Base-by-base conservation (phyloP, 2,113 vertebrate genomes). In the Melospiza georgiana region DNA sequence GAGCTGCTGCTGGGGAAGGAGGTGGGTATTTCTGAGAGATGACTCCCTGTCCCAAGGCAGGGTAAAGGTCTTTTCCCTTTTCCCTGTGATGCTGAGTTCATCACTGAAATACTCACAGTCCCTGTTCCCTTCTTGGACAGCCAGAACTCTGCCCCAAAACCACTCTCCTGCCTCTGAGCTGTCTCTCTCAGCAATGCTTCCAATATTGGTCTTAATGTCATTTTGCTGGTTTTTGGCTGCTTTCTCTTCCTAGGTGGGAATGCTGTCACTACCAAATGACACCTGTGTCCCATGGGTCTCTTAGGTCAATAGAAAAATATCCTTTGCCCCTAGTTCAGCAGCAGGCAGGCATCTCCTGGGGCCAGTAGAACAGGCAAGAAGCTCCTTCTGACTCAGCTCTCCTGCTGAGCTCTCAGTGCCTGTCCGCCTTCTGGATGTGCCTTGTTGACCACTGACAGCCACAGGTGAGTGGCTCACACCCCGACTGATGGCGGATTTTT, bases 1-100 rank as follows among this genome's bases (percentile, higher is more conserved):
- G 35, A 72, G 44, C 28, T 2, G 4, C 15, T 3, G 0, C 0
- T 0, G 43, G 48, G 17, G 37, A 39, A 84, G 65, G n/a, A 25
- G 27, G 30, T 1, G 15, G 37, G 27, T 75, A 17, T 84, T 78
- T 72, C 52, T 75, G 48, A 57, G 49, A 31, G 22, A 52, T 21
- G 12, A 52, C 3, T 21, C 30, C n/a, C 7, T 72, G 55, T 44
- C n/a, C n/a, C 6, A 86, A 74, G 48, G 20, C 7, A 66, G 39
- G 18, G 43, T 9, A 43, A 62, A 92, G 48, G 39, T 71, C 12
- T 8, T 22, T 78, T 35, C 48, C 48, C 7, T 78, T 22, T 78
- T 35, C 48, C 48, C 7, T 78, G 48, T 0, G 5, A 41, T 37
- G 9, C 31, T 31, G 43, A 51, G 22, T 23, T 83, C 3, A 10